Base-by-base conservation (phyloP, 2,888 invertebrate genomes). In the Pristionchus fissidentatus region DNA sequence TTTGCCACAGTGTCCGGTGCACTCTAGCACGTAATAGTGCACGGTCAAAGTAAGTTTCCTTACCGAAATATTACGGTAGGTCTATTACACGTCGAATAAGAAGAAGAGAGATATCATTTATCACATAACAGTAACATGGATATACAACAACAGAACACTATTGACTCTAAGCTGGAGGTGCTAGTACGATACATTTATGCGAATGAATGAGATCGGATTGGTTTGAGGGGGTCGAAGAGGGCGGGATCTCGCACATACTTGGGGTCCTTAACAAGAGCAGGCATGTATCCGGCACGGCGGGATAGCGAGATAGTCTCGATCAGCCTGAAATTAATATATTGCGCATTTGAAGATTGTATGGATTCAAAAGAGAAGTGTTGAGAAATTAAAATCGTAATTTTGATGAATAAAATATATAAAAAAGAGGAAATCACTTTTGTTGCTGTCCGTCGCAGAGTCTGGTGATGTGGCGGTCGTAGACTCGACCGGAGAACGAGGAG, bases 391-490 rank as follows among this genome's bases (percentile, higher is more conserved):
- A 26, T 19, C 19, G n/a, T 8, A 32, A 62, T 26, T 1, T 3
- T 3, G 10, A 29, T 26, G 57, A 22, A 43, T 3, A 1, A 43
- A 32, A 46, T 15, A 7, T 10, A 49, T n/a, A 60, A 15, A 8
- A 43, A 80, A n/a, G 35, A 60, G 4, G 22, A 32, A 35, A 52
- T 35, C 22, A 82, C 82, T 87, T 88, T 29, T 90, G 85, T 70
- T 92, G 90, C 81, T 92, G 92, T 43, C 87, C 87, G 49, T 89
- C 88, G 85, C 98, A 99, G 66, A 99, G 94, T 0, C 98, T 97
- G 5, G 98, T 99, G 62, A 98, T 96, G 90, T 98, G 96, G 83
- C 95, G 94, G 0, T 96, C 96, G 92, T 97, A 98, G 86, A 97
- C 95, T 87, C 95, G 94, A 0, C 98, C 98, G 0, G 98, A 98